These are phyloP conservation scores for Pipistrellus pipistrellus DNA, from an alignment of 2,797 vertebrate species.

Conservation along the genomic window DNA sequence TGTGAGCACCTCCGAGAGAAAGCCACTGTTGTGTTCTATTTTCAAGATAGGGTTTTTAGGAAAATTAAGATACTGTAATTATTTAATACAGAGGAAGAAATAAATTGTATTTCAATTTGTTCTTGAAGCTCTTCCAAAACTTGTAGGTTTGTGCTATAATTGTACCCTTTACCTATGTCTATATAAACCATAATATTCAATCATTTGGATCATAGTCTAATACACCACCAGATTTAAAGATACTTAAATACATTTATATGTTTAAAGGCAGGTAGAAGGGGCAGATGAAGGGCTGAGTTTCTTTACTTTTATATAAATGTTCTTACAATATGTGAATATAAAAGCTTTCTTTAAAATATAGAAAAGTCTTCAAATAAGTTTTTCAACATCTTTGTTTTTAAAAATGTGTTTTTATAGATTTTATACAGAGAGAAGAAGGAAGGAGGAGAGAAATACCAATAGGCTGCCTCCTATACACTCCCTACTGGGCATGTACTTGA, in stretches of 20 bases:
- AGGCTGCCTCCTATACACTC: background rate
- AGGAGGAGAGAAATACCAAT: background rate
- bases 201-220: background rate
- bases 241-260: background rate
- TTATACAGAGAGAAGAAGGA: background rate
- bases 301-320: slow-evolving; percentile 25
- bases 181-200: background rate
- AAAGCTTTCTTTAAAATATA: slow-evolving; percentile 61
- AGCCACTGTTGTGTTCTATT: background rate
- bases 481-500: background rate
- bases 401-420: background rate
- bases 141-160: background rate
- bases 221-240: background rate
- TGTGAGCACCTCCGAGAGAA: too few species aligned
- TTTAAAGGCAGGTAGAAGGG: background rate
- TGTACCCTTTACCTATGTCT: background rate
- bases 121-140: slow-evolving; percentile 2
- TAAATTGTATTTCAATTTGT: slow-evolving; percentile 20
- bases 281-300: background rate
- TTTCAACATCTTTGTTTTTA: background rate
- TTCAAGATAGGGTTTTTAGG: background rate
- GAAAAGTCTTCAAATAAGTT: slow-evolving; percentile 57
- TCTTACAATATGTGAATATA: slow-evolving; percentile 35
- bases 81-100: slow-evolving; percentile 2
- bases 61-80: slow-evolving; percentile 1